These are phyloP conservation scores for Hemibagrus wyckioides DNA, from an alignment of 2,113 vertebrate genomes.

Conservation along the genomic window DNA sequence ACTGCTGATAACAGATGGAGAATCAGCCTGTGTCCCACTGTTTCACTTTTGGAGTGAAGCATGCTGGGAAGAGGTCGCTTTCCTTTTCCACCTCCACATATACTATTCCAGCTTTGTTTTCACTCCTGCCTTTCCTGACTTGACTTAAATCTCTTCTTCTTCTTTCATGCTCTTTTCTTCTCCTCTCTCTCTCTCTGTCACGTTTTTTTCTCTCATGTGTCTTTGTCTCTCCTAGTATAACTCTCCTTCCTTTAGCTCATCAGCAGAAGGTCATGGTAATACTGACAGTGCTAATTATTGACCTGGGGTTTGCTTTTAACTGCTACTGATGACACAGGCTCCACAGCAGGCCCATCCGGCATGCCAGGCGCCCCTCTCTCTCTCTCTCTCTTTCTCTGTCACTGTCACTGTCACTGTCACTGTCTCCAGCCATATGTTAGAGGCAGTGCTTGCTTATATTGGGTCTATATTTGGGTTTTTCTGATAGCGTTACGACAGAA, in stretches of 20 bases:
- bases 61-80: constrained; percentile 62
- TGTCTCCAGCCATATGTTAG: background rate
- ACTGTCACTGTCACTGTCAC: background rate
- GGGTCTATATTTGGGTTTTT: background rate
- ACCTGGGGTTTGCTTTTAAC: constrained; percentile 42
- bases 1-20: constrained; percentile 69
- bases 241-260: constrained; percentile 30
- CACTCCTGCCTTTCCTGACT: background rate
- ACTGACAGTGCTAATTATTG: constrained; percentile 47
- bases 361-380: constrained; percentile 29
- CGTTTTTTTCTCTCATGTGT: constrained; percentile 29
- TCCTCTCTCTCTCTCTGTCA: background rate
- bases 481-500: background rate
- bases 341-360: constrained; percentile 16
- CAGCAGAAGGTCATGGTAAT: constrained; percentile 44
- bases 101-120: background rate
- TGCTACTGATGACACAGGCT: constrained; percentile 25
- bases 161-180: background rate
- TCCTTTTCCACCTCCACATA: constrained; percentile 53
- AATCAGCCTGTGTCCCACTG: constrained; percentile 72
- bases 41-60: constrained; percentile 69
- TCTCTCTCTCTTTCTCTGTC: background rate
- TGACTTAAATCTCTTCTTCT: constrained; percentile 11
- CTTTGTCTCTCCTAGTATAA: constrained; percentile 23
- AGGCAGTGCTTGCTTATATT: background rate